Evolutionary conservation across 2,888 invertebrate genomes (phyloP).

Genomic region (Heliconius sara): DNA sequence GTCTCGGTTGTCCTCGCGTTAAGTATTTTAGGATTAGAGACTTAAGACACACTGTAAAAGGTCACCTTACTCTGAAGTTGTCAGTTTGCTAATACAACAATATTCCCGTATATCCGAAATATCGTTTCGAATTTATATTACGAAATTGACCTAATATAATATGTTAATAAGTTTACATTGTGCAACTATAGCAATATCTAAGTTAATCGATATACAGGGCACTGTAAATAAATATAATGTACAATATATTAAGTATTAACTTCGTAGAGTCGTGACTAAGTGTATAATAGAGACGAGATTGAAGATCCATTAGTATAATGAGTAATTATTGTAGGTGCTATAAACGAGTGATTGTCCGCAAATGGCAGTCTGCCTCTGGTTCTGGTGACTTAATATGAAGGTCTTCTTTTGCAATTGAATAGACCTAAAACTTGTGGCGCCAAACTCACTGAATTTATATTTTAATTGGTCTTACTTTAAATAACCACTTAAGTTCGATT

Average conservation of each 20-base stretch:
- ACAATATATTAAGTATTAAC: conserved; percentile 29
- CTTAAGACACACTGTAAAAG: conserved; percentile 43
- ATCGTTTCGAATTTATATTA: conserved; percentile 27
- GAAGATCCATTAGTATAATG: conserved; percentile 73
- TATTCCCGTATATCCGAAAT: conserved; percentile 11
- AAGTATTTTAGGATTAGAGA: not conserved
- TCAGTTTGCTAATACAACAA: conserved; percentile 28
- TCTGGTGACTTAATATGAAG: conserved; percentile 62
- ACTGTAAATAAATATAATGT: conserved; percentile 4
- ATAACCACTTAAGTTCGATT: conserved; percentile 26
- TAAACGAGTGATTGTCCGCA: conserved; percentile 59
- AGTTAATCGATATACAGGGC: conserved; percentile 14
- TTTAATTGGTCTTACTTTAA: conserved; percentile 37
- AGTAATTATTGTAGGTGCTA: conserved; percentile 68
- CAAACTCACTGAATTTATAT: conserved; percentile 41
- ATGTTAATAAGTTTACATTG: conserved; percentile 33
- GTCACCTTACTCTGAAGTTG: conserved; percentile 42
- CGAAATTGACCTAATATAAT: conserved; percentile 18
- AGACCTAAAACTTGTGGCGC: conserved; percentile 48
- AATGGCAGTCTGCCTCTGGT: conserved; percentile 56
- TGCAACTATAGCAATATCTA: conserved; percentile 29
- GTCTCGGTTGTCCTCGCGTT: conserved; percentile 65
- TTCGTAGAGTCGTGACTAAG: conserved; percentile 68
- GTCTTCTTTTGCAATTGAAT: conserved; percentile 66
- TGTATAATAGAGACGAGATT: conserved; percentile 61